phyloP scores from a whole-genome alignment of 2,888 invertebrate genomes.

The Muscina levida region DNA sequence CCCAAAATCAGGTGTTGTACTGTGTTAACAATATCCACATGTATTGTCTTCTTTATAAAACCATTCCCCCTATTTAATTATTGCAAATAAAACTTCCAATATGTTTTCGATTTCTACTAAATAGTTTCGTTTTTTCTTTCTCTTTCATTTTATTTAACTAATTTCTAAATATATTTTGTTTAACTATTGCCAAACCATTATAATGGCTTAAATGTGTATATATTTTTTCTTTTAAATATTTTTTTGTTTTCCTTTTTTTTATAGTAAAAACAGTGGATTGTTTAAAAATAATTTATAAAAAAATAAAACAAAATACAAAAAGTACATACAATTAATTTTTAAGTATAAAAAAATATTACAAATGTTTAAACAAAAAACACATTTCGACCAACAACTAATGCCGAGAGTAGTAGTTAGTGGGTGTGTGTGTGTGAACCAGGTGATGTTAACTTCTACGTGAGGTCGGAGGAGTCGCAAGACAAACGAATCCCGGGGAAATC shows the following conservation, averaged over 20 bases:
- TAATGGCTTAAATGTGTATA: slow-evolving; percentile 42
- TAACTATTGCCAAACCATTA: slow-evolving; percentile 60
- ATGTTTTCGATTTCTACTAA: slow-evolving; percentile 31
- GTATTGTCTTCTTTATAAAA: too few relatives aligned
- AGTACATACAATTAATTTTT: slow-evolving; percentile 60
- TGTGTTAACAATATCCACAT: too few relatives aligned
- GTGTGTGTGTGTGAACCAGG: slow-evolving; percentile 5
- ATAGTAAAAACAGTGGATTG: slow-evolving; percentile 2
- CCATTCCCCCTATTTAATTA: too few relatives aligned
- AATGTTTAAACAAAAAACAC: slow-evolving; percentile 32
- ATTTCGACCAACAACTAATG: slow-evolving; percentile 46
- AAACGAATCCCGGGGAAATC: background rate
- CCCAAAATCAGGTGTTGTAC: too few relatives aligned
- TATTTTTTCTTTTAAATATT: slow-evolving; percentile 20
- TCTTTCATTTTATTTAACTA: slow-evolving; percentile 64
- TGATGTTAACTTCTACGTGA: slow-evolving; percentile 17
- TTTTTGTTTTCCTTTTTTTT: slow-evolving; percentile 38
- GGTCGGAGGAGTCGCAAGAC: background rate
- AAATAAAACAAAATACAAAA: slow-evolving; percentile 45
- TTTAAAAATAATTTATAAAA: slow-evolving; percentile 42
- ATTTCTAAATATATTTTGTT: slow-evolving; percentile 61
- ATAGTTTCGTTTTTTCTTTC: slow-evolving; percentile 38
- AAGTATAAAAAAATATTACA: slow-evolving; percentile 55
- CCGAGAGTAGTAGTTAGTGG: background rate
- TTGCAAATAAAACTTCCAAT: too few relatives aligned